Conservation (phyloP, 2,113 vertebrate species). For the Alligator sinensis region DNA sequence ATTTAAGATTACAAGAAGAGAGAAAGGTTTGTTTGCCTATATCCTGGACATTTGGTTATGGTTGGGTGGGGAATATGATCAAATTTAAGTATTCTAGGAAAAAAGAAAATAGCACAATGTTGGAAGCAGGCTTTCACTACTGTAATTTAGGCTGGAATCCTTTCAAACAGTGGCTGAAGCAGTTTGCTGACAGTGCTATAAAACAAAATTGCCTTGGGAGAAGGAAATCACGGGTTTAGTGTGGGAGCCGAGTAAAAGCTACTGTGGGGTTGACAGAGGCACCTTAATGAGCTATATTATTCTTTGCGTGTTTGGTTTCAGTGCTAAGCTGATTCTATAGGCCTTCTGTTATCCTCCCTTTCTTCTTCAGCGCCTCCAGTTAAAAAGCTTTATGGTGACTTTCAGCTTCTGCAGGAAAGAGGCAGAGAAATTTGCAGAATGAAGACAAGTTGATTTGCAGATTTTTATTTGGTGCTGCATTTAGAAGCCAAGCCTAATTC, state of each 20-base stretch:
- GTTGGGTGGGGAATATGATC: not conserved
- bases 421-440: constrained; percentile 16
- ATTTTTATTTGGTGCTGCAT: constrained; percentile 47
- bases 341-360: not conserved
- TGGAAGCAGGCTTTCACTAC: constrained; percentile 8
- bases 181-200: constrained; percentile 37
- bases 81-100: constrained; percentile 19
- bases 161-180: constrained; percentile 38
- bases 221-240: constrained; percentile 32
- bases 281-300: constrained; percentile 11
- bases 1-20: constrained; percentile 50
- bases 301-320: not conserved
- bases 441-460: constrained; percentile 62
- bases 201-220: constrained; percentile 17
- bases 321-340: not conserved
- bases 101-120: not conserved
- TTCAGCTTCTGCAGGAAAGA: not conserved
- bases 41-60: not conserved
- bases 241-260: not conserved
- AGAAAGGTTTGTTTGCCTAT: not conserved
- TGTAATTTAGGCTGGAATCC: constrained; percentile 66
- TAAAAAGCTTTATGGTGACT: constrained; percentile 26
- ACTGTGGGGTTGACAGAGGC: not conserved
- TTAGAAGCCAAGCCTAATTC: constrained; percentile 3
- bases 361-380: not conserved